Percentiles rank a stretch among this genome's conserved stretches.
Evolutionary conservation across 2,888 invertebrate genomes (phyloP).

Genomic region (Trissolcus brochymenae): DNA sequence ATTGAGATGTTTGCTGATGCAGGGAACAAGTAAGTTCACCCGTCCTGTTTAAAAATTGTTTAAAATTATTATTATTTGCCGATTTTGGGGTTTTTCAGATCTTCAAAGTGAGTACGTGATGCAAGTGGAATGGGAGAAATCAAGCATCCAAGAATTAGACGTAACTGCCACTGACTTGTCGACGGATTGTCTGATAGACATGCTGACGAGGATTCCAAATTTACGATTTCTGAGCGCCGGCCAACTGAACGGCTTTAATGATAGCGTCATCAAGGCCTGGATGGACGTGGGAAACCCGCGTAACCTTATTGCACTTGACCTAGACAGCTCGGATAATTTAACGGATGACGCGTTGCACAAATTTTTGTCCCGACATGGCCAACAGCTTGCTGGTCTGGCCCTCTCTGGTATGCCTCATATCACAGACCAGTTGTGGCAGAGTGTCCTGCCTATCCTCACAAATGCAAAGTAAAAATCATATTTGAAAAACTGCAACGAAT

Average conservation of each 20-base stretch:
- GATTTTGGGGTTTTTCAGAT: conserved; percentile 78
- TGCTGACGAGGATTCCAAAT: conserved; percentile 91
- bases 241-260: conserved; percentile 98
- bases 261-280: conserved; percentile 94
- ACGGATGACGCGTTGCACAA: conserved; percentile 94
- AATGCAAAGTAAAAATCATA: conserved; percentile 87
- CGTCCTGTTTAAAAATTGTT: background rate
- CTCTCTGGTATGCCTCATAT: conserved; percentile 98
- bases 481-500: background rate
- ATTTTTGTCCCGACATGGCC: conserved; percentile 93
- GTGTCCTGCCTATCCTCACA: conserved; percentile 91
- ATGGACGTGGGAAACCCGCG: conserved; percentile 88
- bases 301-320: conserved; percentile 89
- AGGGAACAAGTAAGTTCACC: conserved; percentile 89
- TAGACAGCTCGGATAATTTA: conserved; percentile 96
- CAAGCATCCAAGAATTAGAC: conserved; percentile 94
- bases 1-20: conserved; percentile 94
- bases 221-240: conserved; percentile 95
- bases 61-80: background rate
- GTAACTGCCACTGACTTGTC: conserved; percentile 97
- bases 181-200: conserved; percentile 93
- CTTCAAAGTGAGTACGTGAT: conserved; percentile 94
- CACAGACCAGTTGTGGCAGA: conserved; percentile 98
- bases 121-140: conserved; percentile 99
- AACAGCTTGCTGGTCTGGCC: conserved; percentile 90